phyloP scores from a whole-genome alignment of 2,888 invertebrate species.

The Heliconius ismenius region DNA sequence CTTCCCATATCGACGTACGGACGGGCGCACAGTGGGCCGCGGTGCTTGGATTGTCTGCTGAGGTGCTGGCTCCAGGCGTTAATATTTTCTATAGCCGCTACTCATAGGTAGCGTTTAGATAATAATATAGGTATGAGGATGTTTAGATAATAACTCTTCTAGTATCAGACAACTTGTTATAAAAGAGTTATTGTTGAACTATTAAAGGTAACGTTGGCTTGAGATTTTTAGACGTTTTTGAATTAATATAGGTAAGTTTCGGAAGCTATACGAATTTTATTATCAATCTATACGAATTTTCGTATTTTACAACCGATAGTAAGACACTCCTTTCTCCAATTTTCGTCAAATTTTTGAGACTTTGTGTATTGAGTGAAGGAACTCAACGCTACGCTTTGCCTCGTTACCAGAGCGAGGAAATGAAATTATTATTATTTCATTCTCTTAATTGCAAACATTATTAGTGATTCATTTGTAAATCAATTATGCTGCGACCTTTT shows the following conservation, averaged over 20 bases:
- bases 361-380: too few species aligned
- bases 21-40: slow-evolving; percentile 66
- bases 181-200: slow-evolving; percentile 37
- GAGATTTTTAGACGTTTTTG: neutral
- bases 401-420: too few species aligned
- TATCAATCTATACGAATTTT: neutral
- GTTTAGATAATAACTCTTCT: slow-evolving; percentile 67
- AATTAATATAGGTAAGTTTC: neutral
- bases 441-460: too few species aligned
- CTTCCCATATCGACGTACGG: slow-evolving; percentile 70
- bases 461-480: too few species aligned
- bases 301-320: neutral
- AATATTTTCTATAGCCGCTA: slow-evolving; percentile 54
- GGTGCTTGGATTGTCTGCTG: slow-evolving; percentile 69
- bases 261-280: neutral
- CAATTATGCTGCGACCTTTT: too few species aligned
- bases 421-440: too few species aligned
- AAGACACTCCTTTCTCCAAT: too few species aligned
- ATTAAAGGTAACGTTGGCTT: slow-evolving; percentile 29
- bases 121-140: too few species aligned
- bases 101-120: too few species aligned
- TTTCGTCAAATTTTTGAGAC: too few species aligned
- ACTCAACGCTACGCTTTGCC: too few species aligned
- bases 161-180: slow-evolving; percentile 55
- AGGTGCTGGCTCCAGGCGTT: slow-evolving; percentile 56